Base-by-base conservation (phyloP, 2,797 vertebrate species). In the Myoxocephalus aenaeus region DNA sequence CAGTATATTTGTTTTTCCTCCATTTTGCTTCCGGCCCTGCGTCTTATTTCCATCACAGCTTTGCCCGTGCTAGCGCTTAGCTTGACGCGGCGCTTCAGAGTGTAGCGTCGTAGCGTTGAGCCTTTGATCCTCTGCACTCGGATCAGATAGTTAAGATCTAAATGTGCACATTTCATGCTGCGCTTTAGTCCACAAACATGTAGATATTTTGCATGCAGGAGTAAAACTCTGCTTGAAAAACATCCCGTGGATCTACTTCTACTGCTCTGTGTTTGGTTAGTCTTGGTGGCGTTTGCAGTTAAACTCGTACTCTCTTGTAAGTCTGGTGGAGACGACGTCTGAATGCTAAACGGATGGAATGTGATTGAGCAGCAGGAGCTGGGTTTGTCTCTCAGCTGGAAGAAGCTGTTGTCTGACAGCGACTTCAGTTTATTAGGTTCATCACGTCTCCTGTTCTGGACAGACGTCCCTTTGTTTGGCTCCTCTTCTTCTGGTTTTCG, bases 401-500 rank as follows among this genome's bases (percentile, higher is more conserved):
- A 15, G 53, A 51, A 29, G 42, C 36, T 12, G 6, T 36, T 63
- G 64, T 65, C 0, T 15, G 65, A 59, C 67, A 53, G 79, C 9
- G 5, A 58, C 74, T 72, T 59, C 44, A 63, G 77, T 82, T 67
- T 78, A 73, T 80, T 38, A n/a, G 67, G 75, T 50, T 75, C 34
- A 66, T 63, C 62, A 63, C 4, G 73, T 44, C 29, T 61, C 32
- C 17, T 15, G 15, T 38, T 68, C 7, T 0, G 5, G 63, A 81
- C 72, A 79, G 51, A 59, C n/a, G 1, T 22, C 50, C 38, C 62
- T 73, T 67, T 79, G 79, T 81, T 56, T 62, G 48, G 12, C 50
- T 25, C 51, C 13, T 34, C 34, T 34, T 13, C 46, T 46, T 25
- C 10, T 12, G 2, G 12, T 53, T 59, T 2, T 27, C 25, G 20